These are phyloP conservation scores for Parambassis ranga DNA, from an alignment of 2,797 vertebrate genomes.

Conservation along the genomic window DNA sequence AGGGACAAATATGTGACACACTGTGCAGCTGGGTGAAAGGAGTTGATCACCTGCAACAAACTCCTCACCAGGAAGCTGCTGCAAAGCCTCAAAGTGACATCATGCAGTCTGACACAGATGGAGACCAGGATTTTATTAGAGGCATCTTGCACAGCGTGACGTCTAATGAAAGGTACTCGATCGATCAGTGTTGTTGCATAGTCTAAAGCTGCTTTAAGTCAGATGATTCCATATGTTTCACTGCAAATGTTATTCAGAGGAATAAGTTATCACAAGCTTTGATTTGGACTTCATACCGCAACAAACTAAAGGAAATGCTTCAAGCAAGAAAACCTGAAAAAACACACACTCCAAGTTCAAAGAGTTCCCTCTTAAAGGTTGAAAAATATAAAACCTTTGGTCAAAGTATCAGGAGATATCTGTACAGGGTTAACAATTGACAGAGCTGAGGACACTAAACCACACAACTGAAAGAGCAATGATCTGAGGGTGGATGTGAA, in stretches of 20 bases:
- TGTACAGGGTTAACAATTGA: slow-evolving; percentile 64
- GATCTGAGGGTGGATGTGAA: slow-evolving; percentile 49
- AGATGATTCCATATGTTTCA: background rate
- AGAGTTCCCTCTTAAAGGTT: slow-evolving; percentile 25
- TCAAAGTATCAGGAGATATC: slow-evolving; percentile 75
- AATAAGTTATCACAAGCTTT: background rate
- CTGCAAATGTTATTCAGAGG: background rate
- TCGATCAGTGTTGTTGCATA: background rate
- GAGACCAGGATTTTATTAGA: background rate
- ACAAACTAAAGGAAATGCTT: too few species aligned
- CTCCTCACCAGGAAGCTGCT: too few species aligned
- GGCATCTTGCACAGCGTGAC: background rate
- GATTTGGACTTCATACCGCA: too few species aligned
- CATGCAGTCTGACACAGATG: background rate
- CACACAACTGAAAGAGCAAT: slow-evolving; percentile 34
- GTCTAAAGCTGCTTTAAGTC: background rate
- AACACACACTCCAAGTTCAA: slow-evolving; percentile 33
- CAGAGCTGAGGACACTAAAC: slow-evolving; percentile 50
- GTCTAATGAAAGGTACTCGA: background rate
- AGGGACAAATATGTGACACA: too few species aligned
- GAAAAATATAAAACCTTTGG: slow-evolving; percentile 46
- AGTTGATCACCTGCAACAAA: too few species aligned
- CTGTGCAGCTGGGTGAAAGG: too few species aligned
- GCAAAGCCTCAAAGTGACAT: background rate
- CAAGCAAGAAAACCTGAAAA: slow-evolving; percentile 14